Evolutionary conservation across 2,797 vertebrate species (phyloP).

Genomic region (Anisognathus igniventris): DNA sequence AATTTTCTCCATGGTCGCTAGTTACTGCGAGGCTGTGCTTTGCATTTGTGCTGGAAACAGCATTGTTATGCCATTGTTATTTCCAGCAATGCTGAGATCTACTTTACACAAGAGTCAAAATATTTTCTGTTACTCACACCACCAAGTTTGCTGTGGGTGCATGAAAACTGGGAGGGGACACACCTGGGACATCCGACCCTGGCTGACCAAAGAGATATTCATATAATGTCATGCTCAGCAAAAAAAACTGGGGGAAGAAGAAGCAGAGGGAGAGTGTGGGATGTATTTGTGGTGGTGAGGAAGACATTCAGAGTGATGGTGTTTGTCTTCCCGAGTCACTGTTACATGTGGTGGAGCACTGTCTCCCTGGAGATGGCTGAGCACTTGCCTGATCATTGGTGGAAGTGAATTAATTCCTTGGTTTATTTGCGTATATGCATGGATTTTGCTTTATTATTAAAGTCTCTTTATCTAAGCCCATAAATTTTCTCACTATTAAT

Average conservation of each 20-base stretch:
- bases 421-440: not conserved
- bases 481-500: not conserved
- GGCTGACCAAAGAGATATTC: not conserved
- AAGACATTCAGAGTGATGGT: not conserved
- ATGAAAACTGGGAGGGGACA: not conserved
- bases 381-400: not conserved
- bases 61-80: not conserved
- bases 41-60: not conserved
- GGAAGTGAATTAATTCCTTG: not conserved
- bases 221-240: not conserved
- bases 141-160: not conserved
- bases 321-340: not conserved
- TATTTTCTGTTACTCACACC: not conserved
- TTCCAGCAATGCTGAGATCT: not conserved
- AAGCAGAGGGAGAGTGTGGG: not conserved
- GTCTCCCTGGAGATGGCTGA: not conserved
- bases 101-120: not conserved
- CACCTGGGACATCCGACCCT: too few species aligned
- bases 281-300: rapidly evolving
- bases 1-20: not conserved
- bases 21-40: not conserved
- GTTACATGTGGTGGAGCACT: rapidly evolving
- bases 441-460: not conserved
- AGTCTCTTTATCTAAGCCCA: not conserved
- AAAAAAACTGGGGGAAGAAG: not conserved